Percentiles rank a stretch among this genome's conserved stretches.
These are phyloP conservation scores for Apodemia duryi DNA, from an alignment of 2,888 invertebrate species.

Conservation along the genomic window DNA sequence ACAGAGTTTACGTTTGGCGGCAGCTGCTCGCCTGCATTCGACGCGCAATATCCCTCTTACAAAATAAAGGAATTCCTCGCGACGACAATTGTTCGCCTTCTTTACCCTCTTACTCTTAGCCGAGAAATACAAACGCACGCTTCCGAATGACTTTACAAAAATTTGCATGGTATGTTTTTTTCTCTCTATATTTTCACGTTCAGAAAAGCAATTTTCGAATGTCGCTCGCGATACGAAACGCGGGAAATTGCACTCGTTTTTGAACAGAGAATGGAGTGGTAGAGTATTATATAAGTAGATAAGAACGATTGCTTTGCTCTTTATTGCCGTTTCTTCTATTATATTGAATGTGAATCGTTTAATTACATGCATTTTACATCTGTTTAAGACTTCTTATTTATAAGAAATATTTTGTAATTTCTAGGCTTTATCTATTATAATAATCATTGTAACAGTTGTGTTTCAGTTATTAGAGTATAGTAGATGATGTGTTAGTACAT, in stretches of 20 bases:
- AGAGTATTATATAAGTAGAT: slow-evolving; percentile 55
- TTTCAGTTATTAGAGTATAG: background rate
- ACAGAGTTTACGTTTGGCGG: slow-evolving; percentile 52
- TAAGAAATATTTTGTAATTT: too few species aligned
- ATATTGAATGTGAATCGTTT: slow-evolving; percentile 29
- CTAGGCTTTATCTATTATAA: too few species aligned
- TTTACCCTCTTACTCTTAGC: slow-evolving; percentile 61
- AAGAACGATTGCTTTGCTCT: slow-evolving; percentile 63
- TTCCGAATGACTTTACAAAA: slow-evolving; percentile 77
- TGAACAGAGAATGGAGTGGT: slow-evolving; percentile 64
- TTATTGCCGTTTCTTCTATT: slow-evolving; percentile 52
- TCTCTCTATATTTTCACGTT: slow-evolving; percentile 68
- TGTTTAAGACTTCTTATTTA: too few species aligned
- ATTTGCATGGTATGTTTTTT: slow-evolving; percentile 70
- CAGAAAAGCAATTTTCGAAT: slow-evolving; percentile 78
- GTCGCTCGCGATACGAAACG: slow-evolving; percentile 67
- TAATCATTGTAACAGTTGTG: too few species aligned
- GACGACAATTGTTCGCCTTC: slow-evolving; percentile 74
- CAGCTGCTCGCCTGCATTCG: slow-evolving; percentile 69
- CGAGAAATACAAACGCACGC: slow-evolving; percentile 78
- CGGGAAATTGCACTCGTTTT: slow-evolving; percentile 75
- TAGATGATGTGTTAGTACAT: background rate
- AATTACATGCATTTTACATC: slow-evolving; percentile 14
- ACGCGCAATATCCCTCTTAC: slow-evolving; percentile 76
- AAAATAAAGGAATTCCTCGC: slow-evolving; percentile 72